Conservation (phyloP, 2,888 invertebrate genomes). For the Mantis religiosa region DNA sequence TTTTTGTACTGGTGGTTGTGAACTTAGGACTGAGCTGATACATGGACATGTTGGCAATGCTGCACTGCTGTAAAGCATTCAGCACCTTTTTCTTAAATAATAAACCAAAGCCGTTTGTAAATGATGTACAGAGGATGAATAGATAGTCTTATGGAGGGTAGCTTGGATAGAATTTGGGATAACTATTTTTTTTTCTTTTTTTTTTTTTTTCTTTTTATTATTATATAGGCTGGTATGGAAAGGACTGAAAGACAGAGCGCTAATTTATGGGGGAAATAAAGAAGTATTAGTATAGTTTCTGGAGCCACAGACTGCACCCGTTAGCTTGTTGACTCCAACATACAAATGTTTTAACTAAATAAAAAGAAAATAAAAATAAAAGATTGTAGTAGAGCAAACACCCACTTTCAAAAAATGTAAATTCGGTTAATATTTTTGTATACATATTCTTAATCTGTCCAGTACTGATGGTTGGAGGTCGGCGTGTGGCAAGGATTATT, state of each 20-base stretch:
- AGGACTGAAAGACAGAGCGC: not conserved
- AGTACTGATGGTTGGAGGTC: conserved; percentile 16
- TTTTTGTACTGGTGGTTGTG: conserved; percentile 31
- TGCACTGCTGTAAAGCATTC: conserved; percentile 5
- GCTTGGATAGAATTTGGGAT: conserved; percentile 25
- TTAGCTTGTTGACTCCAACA: conserved; percentile 15
- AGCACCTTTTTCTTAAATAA: conserved; percentile 26
- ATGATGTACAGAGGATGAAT: conserved; percentile 27
- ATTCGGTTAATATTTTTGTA: conserved; percentile 33
- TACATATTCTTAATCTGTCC: conserved; percentile 30
- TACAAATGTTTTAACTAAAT: conserved; percentile 5
- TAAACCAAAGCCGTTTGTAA: conserved; percentile 32
- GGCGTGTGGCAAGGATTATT: conserved; percentile 26
- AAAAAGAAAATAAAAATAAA: not conserved
- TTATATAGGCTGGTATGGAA: conserved; percentile 15
- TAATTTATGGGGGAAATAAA: not conserved
- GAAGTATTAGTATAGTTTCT: not conserved
- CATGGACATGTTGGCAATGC: not conserved
- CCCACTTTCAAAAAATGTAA: conserved; percentile 28
- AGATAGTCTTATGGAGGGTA: conserved; percentile 23
- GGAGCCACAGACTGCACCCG: conserved; percentile 24
- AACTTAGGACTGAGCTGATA: conserved; percentile 23
- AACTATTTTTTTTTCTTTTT: conserved; percentile 19
- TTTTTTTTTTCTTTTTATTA: conserved; percentile 15
- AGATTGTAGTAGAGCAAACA: conserved; percentile 7